Percentiles rank a stretch among this genome's conserved stretches.
Evolutionary conservation across 2,113 vertebrate species (phyloP).

Genomic region (Lethenteron reissneri): DNA sequence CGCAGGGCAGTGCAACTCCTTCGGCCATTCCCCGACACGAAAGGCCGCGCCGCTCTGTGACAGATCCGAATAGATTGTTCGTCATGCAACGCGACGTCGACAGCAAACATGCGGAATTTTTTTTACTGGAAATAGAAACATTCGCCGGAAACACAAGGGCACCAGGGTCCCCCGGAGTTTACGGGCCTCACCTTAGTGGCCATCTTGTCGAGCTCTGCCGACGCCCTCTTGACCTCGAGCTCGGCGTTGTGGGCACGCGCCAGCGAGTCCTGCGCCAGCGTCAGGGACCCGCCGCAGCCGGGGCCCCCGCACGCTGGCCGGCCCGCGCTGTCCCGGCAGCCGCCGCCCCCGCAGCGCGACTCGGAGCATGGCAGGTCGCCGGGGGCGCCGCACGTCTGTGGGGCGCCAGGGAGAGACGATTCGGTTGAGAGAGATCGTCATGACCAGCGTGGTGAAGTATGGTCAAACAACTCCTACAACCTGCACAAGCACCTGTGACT

Average conservation of each 20-base stretch:
- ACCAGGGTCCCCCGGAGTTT: neutral
- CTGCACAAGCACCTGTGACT: slow-evolving; percentile 12
- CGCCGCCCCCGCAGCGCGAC: slow-evolving; percentile 33
- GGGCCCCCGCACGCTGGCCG: slow-evolving; percentile 25
- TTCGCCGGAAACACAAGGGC: fast-evolving
- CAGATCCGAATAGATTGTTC: neutral
- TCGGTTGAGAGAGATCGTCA: slow-evolving; percentile 16
- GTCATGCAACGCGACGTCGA: neutral
- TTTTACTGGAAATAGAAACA: fast-evolving
- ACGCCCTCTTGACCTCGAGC: slow-evolving; percentile 19
- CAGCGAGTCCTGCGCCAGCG: slow-evolving; percentile 22
- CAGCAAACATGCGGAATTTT: neutral
- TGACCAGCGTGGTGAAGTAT: slow-evolving; percentile 17
- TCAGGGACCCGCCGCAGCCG: slow-evolving; percentile 30
- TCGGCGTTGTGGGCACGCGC: slow-evolving; percentile 17
- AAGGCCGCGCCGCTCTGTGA: neutral
- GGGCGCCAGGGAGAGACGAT: neutral
- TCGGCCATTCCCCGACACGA: neutral
- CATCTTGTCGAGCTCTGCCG: slow-evolving; percentile 23
- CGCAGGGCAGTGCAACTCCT: too few relatives aligned
- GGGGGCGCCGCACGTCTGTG: neutral
- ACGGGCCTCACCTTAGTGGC: slow-evolving; percentile 28
- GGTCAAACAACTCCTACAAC: slow-evolving; percentile 15
- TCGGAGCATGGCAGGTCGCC: slow-evolving; percentile 21
- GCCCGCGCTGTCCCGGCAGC: slow-evolving; percentile 27